Evolutionary conservation across 2,888 invertebrate genomes (phyloP).

Genomic region (Lutraria lutraria): DNA sequence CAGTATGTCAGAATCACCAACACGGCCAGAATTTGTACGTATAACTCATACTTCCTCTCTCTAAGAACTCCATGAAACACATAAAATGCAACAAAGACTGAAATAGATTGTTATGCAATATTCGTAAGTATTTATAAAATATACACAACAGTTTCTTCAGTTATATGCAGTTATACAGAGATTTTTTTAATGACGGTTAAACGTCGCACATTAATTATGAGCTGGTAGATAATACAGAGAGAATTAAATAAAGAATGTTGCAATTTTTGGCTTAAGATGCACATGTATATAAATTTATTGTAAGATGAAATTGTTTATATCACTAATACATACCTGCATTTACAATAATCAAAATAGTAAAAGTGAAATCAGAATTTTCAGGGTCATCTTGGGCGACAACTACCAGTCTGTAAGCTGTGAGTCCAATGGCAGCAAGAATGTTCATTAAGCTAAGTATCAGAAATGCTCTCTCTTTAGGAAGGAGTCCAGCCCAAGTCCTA

Average conservation of each 20-base stretch:
- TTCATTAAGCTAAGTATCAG: constrained; percentile 79
- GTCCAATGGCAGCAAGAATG: constrained; percentile 78
- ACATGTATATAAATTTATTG: too few species aligned
- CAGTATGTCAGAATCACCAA: constrained; percentile 82
- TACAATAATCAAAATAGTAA: constrained; percentile 82
- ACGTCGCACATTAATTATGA: too few species aligned
- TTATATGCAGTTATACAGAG: too few species aligned
- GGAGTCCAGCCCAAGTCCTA: constrained; percentile 80
- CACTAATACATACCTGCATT: constrained; percentile 78
- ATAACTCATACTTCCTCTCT: constrained; percentile 83
- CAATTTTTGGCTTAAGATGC: too few species aligned
- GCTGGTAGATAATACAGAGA: too few species aligned
- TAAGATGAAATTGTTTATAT: too few species aligned
- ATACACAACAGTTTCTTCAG: too few species aligned
- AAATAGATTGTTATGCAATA: constrained; percentile 33
- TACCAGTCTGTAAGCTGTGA: constrained; percentile 80
- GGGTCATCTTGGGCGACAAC: constrained; percentile 71
- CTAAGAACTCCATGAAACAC: constrained; percentile 82
- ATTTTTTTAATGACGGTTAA: too few species aligned
- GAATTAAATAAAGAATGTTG: too few species aligned
- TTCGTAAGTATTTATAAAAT: too few species aligned
- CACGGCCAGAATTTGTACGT: constrained; percentile 82
- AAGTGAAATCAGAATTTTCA: constrained; percentile 80
- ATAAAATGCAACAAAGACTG: constrained; percentile 84
- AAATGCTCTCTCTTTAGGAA: constrained; percentile 79